Conservation (phyloP, 2,113 vertebrate genomes). For the Oryzias curvinotus region DNA sequence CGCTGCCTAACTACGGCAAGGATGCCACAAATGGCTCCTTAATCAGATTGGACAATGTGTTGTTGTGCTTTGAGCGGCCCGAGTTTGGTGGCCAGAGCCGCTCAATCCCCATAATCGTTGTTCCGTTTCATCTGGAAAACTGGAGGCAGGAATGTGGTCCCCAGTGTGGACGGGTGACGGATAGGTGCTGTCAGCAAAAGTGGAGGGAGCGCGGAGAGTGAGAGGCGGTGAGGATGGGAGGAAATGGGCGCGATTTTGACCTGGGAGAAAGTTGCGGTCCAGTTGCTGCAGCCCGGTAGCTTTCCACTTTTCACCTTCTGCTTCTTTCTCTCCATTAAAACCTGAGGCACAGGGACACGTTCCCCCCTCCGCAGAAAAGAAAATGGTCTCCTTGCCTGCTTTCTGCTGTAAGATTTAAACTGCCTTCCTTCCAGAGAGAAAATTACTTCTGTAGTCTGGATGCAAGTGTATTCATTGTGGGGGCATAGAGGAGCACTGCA, state of each 20-base stretch:
- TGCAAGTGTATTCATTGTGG: conserved; percentile 74
- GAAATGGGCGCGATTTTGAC: conserved; percentile 63
- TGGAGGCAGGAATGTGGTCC: conserved; percentile 54
- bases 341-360: conserved; percentile 31
- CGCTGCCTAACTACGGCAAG: conserved; percentile 65
- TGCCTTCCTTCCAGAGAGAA: conserved; percentile 77
- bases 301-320: conserved; percentile 52
- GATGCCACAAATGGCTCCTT: conserved; percentile 77
- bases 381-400: conserved; percentile 74
- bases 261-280: conserved; percentile 50
- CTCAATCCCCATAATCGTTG: conserved; percentile 75
- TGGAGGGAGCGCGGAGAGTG: conserved; percentile 10
- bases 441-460: conserved; percentile 75
- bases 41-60: conserved; percentile 79
- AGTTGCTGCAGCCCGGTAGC: conserved; percentile 37
- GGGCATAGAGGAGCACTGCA: conserved; percentile 47
- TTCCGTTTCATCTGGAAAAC: conserved; percentile 70
- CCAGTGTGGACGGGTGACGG: conserved; percentile 55
- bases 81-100: conserved; percentile 68
- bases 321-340: conserved; percentile 55
- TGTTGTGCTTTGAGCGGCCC: conserved; percentile 77
- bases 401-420: conserved; percentile 78
- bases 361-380: conserved; percentile 66
- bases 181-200: conserved; percentile 60
- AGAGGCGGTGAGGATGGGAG: conserved; percentile 37